These are phyloP conservation scores for Microctonus brassicae DNA, from an alignment of 2,888 invertebrate genomes.

Conservation along the genomic window DNA sequence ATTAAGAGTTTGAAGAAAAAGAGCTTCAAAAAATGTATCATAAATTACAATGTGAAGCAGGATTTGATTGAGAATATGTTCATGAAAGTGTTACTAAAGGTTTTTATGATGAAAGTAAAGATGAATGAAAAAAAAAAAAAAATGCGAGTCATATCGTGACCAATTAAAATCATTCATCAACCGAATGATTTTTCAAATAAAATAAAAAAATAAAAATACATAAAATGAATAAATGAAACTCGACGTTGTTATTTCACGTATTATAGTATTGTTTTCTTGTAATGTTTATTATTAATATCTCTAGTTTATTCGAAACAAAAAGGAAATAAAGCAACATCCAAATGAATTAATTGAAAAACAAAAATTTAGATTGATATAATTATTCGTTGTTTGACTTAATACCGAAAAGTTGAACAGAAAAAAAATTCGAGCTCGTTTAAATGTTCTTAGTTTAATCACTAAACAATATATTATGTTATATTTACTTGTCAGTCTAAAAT, in stretches of 20 bases:
- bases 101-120: background rate
- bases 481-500: background rate
- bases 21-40: background rate
- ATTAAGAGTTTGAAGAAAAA: background rate
- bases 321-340: background rate
- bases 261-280: background rate
- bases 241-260: background rate
- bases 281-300: background rate
- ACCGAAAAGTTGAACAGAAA: background rate
- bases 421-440: background rate
- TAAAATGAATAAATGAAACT: background rate
- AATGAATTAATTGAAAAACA: background rate
- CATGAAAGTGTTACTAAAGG: background rate
- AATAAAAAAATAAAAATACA: background rate
- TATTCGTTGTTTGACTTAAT: background rate
- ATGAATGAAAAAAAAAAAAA: background rate
- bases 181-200: background rate
- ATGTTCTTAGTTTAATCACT: conserved; percentile 5
- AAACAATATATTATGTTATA: background rate
- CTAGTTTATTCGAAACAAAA: background rate
- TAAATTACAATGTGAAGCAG: background rate
- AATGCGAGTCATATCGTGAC: background rate
- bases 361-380: background rate
- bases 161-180: background rate
- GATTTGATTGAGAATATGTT: background rate